A percentile compares a stretch with the other conserved stretches of the same genome.
Conservation (phyloP, 2,888 invertebrate genomes). For the Abrostola tripartita region DNA sequence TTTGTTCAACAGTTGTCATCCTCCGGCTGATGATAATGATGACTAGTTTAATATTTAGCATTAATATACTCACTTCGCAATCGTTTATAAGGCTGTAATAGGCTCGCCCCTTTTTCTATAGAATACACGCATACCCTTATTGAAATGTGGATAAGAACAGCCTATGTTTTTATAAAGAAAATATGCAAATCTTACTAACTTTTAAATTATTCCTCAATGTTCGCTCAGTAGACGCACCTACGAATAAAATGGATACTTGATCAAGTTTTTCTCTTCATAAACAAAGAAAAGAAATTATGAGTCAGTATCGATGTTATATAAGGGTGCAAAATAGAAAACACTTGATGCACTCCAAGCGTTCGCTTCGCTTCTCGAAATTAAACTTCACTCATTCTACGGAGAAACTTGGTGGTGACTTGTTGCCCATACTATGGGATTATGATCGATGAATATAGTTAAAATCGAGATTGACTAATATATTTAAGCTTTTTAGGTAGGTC, state of each 20-base stretch:
- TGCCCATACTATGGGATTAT: constrained; percentile 19
- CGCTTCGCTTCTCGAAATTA: constrained; percentile 59
- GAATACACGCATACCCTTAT: no score
- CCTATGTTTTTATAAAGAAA: no score
- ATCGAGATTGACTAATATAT: no score
- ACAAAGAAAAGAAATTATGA: constrained; percentile 9
- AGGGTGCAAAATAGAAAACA: constrained; percentile 43
- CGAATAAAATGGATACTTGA: neutral
- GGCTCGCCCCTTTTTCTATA: no score
- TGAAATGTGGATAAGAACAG: no score
- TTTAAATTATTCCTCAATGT: neutral
- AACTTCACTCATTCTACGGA: constrained; percentile 61
- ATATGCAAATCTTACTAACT: no score
- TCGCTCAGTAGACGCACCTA: neutral
- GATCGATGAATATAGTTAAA: neutral
- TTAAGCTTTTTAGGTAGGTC: no score
- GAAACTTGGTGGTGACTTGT: constrained; percentile 50
- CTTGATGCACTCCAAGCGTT: constrained; percentile 51
- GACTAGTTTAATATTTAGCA: no score
- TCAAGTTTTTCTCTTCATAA: neutral
- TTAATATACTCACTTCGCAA: no score
- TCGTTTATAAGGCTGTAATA: no score
- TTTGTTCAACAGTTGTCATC: no score
- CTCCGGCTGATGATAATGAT: no score
- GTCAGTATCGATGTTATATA: constrained; percentile 13